A percentile compares a stretch with the other conserved stretches of the same genome.
Evolutionary conservation across 2,113 vertebrate species (phyloP).

Genomic region (Actenoides hombroni): DNA sequence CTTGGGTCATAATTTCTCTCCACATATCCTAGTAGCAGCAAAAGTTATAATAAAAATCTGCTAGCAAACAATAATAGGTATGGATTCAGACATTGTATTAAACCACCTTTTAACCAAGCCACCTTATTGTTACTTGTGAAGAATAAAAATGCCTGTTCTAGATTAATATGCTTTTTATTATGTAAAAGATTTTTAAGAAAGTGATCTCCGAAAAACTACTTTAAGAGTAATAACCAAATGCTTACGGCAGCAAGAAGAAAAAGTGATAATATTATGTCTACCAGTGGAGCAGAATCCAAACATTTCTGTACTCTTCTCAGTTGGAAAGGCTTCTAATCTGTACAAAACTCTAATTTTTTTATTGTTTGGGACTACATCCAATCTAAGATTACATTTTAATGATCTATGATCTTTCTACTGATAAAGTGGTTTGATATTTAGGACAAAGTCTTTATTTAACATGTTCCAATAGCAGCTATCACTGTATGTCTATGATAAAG

Average conservation of each 20-base stretch:
- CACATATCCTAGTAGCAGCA: neutral
- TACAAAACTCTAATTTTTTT: neutral
- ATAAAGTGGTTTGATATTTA: neutral
- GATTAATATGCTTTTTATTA: neutral
- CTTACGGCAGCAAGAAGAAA: neutral
- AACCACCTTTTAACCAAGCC: neutral
- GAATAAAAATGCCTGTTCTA: neutral
- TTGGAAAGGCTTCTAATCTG: neutral
- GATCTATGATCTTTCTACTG: neutral
- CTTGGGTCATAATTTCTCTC: neutral
- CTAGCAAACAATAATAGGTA: neutral
- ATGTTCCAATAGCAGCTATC: neutral
- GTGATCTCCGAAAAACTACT: neutral
- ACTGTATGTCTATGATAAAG: neutral
- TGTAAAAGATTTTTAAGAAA: neutral
- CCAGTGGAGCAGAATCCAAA: neutral
- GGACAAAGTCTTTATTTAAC: neutral
- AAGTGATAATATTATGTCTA: neutral
- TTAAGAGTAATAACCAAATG: neutral
- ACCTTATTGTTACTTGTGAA: neutral
- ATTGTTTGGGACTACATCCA: neutral
- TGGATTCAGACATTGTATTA: neutral
- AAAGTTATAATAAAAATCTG: neutral
- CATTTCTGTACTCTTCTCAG: neutral
- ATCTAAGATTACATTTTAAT: neutral